Base-by-base conservation (phyloP, 2,888 invertebrate species). In the Lasioglossum villosulum region DNA sequence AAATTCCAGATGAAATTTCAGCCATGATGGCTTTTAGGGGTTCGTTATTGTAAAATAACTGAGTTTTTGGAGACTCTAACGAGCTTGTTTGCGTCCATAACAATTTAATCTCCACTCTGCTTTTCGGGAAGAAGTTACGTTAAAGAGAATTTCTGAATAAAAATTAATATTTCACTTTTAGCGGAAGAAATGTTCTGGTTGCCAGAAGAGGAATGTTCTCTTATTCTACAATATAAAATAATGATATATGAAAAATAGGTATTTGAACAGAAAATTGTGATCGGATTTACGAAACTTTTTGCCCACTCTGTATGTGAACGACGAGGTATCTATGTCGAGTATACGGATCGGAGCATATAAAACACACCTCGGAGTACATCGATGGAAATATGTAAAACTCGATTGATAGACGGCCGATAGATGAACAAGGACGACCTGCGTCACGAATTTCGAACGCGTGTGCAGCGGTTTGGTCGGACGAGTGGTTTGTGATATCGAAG, bases 351-450 rank as follows among this genome's bases (percentile, higher is more conserved):
- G 59, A 30, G 19, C 45, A 74, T 52, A 45, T 59, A 34, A 59
- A 34, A 39, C 56, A 34, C 48, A 42, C 12, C 34, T 16, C 34
- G 66, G 6, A 5, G 75, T 68, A 37, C 39, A 27, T 37, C 34
- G 34, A 74, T 74, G 56, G 74, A 82, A 70, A 78, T 78, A 78
- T 78, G 74, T 68, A 78, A 78, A 82, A 75, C 52, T 63, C 56
- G 68, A 45, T 27, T 37, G 77, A 78, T 78, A 72, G 76, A 72
- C 75, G 70, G 66, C 48, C 52, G 68, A 63, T 39, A 12, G 75
- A 56, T 76, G 81, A 75, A 74, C 48, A 75, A 74, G 63, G 75
- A 66, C 48, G 66, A 19, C 42, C 16, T 27, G 37, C 27, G 52
- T 66, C 34, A 66, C 73, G 73, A 73, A 79, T 34, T 48, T 79